A percentile compares a stretch with the other conserved stretches of the same genome.
Evolutionary conservation across 2,888 invertebrate species (phyloP).

Genomic region (Dicycla oo): DNA sequence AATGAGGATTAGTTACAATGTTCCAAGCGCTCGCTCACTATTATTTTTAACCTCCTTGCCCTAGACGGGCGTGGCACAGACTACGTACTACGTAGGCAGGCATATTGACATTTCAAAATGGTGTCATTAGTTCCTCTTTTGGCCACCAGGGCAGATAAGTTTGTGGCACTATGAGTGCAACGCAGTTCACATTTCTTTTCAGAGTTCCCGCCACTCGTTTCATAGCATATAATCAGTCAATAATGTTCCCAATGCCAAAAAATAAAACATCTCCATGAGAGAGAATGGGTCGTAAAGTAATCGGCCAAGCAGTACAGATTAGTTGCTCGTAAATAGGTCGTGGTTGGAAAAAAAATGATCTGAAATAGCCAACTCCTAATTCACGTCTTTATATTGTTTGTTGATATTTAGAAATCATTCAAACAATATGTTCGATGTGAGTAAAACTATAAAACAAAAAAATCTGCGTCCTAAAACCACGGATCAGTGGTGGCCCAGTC

Average conservation of each 20-base stretch:
- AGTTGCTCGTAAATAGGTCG: neutral
- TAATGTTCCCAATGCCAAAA: neutral
- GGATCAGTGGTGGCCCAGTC: too few species aligned
- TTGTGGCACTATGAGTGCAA: neutral
- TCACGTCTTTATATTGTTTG: neutral
- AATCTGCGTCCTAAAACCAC: too few species aligned
- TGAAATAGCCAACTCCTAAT: neutral
- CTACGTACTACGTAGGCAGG: too few species aligned
- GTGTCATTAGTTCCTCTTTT: too few species aligned
- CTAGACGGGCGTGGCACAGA: too few species aligned
- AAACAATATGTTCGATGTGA: neutral
- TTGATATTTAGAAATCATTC: neutral
- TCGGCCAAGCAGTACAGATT: neutral
- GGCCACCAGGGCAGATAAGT: too few species aligned
- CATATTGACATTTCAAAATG: too few species aligned
- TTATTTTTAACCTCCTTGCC: too few species aligned
- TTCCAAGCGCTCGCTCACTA: too few species aligned
- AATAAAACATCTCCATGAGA: neutral
- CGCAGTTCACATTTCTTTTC: neutral
- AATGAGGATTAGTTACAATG: too few species aligned
- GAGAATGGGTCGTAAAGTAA: neutral
- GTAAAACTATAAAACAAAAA: neutral
- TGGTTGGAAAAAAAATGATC: neutral
- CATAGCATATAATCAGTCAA: neutral
- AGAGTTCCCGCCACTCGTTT: neutral